Base-by-base conservation (phyloP, 2,113 vertebrate species). In the Sterrhoptilus dennistouni region DNA sequence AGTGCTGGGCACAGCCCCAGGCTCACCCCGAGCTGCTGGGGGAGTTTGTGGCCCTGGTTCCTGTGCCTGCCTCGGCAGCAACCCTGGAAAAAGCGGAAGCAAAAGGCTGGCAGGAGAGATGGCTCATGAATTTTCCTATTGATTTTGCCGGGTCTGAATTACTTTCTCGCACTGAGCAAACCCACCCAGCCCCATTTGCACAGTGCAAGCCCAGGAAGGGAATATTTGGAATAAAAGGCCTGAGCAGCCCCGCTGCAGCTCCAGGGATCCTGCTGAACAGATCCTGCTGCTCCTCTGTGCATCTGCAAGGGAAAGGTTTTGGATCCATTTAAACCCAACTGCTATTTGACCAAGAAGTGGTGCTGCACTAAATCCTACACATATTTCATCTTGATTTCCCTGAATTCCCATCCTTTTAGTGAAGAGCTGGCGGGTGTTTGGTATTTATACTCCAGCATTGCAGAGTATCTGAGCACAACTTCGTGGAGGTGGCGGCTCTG, bases 61-160 rank as follows among this genome's bases (percentile, higher is more conserved):
- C 71, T 4, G 1, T 1, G 1, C 2, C 35, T 7, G 33, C 57
- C 57, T n/a, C 0, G 0, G 49, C 22, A 80, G 52, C 27, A 24
- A 4, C 18, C 6, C 0, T 0, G 6, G 13, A 4, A 21, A n/a
- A 40, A 49, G 23, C 35, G 53, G 82, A 12, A 50, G 33, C 12
- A 74, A 78, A 65, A 3, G 35, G 31, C 36, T 13, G 56, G 8
- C 6, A 14, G 49, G 53, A 57, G 52, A 42, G 28, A 8, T 12
- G 1, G 4, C 28, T 79, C 13, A 4, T 24, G 20, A 35, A 17
- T 78, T 56, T 17, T n/a, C 44, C 83, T 60, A 13, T 83, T 66
- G 79, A 27, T 79, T 90, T 87, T 68, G n/a, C 78, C 50, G 83
- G 22, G 16, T 52, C 65, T 14, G 53, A 45, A 65, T 81, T 38